Conservation (phyloP, 2,113 vertebrate genomes). For the Callithrix jacchus region DNA sequence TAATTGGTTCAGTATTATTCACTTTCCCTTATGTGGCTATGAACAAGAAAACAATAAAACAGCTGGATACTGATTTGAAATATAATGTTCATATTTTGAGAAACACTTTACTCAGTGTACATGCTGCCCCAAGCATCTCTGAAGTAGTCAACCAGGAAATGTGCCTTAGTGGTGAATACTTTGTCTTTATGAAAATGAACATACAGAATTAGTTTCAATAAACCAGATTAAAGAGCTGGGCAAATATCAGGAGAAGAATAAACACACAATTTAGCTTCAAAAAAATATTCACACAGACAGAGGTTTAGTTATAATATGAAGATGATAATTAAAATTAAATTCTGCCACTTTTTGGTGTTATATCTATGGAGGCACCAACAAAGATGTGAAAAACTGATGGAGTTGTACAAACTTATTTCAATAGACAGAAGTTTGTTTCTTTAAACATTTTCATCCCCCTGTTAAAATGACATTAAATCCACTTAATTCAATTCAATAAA, state of each 20-base stretch:
- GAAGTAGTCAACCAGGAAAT: neutral
- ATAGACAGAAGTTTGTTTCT: neutral
- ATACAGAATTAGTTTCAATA: neutral
- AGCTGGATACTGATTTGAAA: slow-evolving; percentile 52
- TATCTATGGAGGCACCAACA: neutral
- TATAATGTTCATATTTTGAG: neutral
- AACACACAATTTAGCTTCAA: neutral
- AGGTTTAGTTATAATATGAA: neutral
- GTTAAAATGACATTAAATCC: neutral
- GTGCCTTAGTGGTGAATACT: neutral
- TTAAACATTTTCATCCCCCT: neutral
- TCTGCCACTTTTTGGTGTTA: neutral
- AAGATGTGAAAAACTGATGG: neutral
- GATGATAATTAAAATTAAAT: slow-evolving; percentile 13
- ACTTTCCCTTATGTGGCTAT: slow-evolving; percentile 47
- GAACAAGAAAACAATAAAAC: slow-evolving; percentile 51
- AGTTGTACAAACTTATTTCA: neutral
- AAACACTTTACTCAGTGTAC: slow-evolving; percentile 14
- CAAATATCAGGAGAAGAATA: neutral
- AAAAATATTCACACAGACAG: neutral
- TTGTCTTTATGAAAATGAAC: slow-evolving; percentile 35
- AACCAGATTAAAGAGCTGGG: neutral
- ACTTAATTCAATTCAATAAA: neutral
- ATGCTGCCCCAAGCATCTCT: neutral
- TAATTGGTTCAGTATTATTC: slow-evolving; percentile 65